Evolutionary conservation across 1,140 invertebrate genomes (phyloP).

Genomic region (Diorhabda sublineata): DNA sequence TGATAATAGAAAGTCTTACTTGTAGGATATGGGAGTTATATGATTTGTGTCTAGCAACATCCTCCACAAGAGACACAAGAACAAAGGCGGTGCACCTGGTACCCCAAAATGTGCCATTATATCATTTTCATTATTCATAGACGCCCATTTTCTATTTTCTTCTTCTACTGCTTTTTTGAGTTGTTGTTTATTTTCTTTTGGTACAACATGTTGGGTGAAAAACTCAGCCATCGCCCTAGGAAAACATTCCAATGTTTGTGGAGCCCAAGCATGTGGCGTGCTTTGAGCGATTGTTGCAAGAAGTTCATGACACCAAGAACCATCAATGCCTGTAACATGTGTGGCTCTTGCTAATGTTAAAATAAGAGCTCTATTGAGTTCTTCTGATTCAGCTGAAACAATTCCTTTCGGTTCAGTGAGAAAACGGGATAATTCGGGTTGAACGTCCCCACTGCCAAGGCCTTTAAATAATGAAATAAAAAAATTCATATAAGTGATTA

Average conservation of each 20-base stretch:
- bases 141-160: constrained; percentile 93
- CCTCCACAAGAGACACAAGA: constrained; percentile 91
- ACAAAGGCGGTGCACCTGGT: constrained; percentile 81
- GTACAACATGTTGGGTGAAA: constrained; percentile 74
- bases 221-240: constrained; percentile 86
- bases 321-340: constrained; percentile 81
- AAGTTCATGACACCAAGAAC: constrained; percentile 87
- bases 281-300: constrained; percentile 87
- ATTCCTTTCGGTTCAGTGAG: constrained; percentile 84
- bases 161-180: constrained; percentile 90
- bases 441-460: constrained; percentile 86
- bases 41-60: constrained; percentile 92
- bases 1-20: constrained; percentile 57
- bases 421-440: constrained; percentile 82
- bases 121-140: constrained; percentile 95
- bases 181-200: constrained; percentile 84
- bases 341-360: constrained; percentile 90
- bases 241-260: constrained; percentile 88
- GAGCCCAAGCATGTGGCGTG: constrained; percentile 91
- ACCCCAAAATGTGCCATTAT: constrained; percentile 93
- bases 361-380: constrained; percentile 87
- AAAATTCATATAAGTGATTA: not conserved
- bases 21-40: constrained; percentile 89
- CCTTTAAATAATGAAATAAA: constrained; percentile 41
- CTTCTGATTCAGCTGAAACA: constrained; percentile 90